Evolutionary conservation across 2,797 vertebrate species (phyloP).

Genomic region (Crocodylus rhombifer): DNA sequence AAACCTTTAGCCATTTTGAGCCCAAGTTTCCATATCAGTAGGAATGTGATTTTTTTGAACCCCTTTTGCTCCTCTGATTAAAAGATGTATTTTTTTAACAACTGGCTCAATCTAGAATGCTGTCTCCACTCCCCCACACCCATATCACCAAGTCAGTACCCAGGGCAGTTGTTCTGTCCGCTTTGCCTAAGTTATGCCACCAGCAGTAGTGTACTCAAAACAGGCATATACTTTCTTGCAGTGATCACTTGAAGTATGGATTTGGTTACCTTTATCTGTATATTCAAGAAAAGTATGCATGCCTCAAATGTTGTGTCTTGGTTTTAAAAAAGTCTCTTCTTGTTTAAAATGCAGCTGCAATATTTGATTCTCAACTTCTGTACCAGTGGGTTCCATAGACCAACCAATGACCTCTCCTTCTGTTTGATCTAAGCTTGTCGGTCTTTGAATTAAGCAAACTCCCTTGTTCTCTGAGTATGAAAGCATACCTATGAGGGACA

Average conservation of each 20-base stretch:
- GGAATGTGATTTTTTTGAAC: not conserved
- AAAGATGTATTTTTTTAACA: not conserved
- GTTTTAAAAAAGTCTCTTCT: not conserved
- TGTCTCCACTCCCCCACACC: not conserved
- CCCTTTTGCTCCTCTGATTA: not conserved
- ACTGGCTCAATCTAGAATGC: not conserved
- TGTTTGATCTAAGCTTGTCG: not conserved
- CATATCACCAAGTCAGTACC: too few species aligned
- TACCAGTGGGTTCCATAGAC: not conserved
- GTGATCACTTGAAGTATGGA: not conserved
- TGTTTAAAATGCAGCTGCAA: not conserved
- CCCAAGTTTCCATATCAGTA: not conserved
- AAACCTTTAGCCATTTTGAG: not conserved
- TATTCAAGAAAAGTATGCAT: not conserved
- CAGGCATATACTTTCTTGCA: not conserved
- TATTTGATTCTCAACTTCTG: slow-evolving; percentile 4
- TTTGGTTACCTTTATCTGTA: not conserved
- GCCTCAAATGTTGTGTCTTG: not conserved
- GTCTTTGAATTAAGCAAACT: not conserved
- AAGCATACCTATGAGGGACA: not conserved
- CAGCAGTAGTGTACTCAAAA: too few species aligned
- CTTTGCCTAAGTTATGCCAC: too few species aligned
- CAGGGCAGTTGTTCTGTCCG: not conserved
- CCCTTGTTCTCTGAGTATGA: fast-evolving
- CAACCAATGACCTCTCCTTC: not conserved